Evolutionary conservation across 1,140 invertebrate genomes (phyloP), one percentile per base, ranked within the genome.

Genomic region (Heliothis virescens): DNA sequence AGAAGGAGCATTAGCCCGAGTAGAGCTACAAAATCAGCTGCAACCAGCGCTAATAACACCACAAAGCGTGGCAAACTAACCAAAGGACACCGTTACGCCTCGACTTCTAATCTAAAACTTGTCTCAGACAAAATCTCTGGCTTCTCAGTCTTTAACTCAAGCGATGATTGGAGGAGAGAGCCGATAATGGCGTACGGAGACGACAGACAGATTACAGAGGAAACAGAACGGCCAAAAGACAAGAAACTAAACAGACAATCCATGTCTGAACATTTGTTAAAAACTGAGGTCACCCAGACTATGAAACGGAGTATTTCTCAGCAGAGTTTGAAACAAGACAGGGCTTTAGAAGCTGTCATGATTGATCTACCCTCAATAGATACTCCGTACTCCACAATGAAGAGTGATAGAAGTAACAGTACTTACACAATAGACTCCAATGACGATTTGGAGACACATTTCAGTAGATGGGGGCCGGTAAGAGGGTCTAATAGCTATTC

Each of bases 71-170:
- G 87, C 0, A 92, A 90, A 81, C 72, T 91, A 3, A 81, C 83
- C 3, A 91, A 91, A 80, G 83, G 87, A 4, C 85, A 90, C 18
- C 85, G 87, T 29, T 94, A 89, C 79, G 92, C 90, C 0, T 93
- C 91, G 0, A 91, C 93, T 0, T 93, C 92, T 4, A 94, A 94
- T 71, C 53, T 94, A 15, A 93, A 91, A 72, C 78, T 93, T 12
- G 93, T 92, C 0, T 92, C 92, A 0, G 93, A 94, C 16, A 94
- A 94, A 71, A 92, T 94, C 79, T 93, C 92, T 13, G 92, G 91
- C 0, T 94, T 94, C 34, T 92, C 91, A 0, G 92, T 94, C 2
- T 94, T 94, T 82, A 91, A 78, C 41, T 80, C 84, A 0, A 72
- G 86, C 7, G 88, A 90, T 16, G 83, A 88, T n/a, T 59, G 78